Base-by-base conservation (phyloP, 2,888 invertebrate genomes). In the Acleris emargana region DNA sequence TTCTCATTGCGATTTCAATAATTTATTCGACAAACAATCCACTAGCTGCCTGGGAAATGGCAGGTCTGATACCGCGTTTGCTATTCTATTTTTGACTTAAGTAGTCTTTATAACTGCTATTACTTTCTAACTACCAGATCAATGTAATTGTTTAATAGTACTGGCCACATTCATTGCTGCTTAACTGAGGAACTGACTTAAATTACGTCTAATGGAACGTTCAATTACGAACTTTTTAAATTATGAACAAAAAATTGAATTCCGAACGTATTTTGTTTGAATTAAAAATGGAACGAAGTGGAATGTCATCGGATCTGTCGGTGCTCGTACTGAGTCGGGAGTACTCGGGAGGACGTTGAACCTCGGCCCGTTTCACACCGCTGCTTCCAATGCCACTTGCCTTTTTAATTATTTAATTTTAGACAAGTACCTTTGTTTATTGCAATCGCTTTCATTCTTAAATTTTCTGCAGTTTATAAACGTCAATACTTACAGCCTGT, bases 351-450 rank as follows among this genome's bases (percentile, higher is more conserved):
- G 74, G 81, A 72, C 75, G 77, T 72, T 82, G 85, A 88, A 82
- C 84, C 83, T 71, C 73, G 78, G 77, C 80, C 80, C 79, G 78
- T 81, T 84, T 83, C 85, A 82, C 82, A 69, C 73, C 80, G 74
- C 58, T 71, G 82, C 77, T 80, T 80, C 77, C 80, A 77, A 74
- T 73, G 76, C 71, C 72, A 74, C 69, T 60, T 68, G 69, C 69
- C 62, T 22, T 43, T 50, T 51, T 64, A 43, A 60, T 66, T 55
- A 47, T 22, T 57, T 43, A 51, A 55, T 59, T 51, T 53, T 17
- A 47, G 9, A 17, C 38, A 57, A 13, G 45, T 53, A 42, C 22
- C 3, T 25, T 5, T 0, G 6, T 25, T 5, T 5, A n/a, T n/a
- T n/a, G n/a, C n/a, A 25, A 25, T 25, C 6, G 6, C 5, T 25